Evolutionary conservation across 2,888 invertebrate genomes (phyloP).

Genomic region (Nemotelus nigrinus): DNA sequence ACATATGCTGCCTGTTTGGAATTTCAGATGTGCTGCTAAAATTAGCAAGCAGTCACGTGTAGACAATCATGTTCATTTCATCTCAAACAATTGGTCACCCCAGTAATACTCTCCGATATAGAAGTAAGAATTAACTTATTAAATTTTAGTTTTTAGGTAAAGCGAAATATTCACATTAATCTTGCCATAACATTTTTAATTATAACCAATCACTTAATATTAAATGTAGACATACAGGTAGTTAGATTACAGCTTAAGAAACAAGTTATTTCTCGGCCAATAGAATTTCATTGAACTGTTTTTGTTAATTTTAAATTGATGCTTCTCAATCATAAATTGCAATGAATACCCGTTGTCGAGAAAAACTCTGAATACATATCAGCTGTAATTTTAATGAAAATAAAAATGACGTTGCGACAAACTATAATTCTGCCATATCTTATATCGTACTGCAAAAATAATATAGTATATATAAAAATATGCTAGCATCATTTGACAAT

Average conservation of each 20-base stretch:
- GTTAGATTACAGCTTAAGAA: neutral
- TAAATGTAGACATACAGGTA: neutral
- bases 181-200: constrained; percentile 49
- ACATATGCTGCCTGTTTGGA: no score
- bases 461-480: no score
- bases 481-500: no score
- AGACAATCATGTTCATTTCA: no score
- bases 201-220: neutral
- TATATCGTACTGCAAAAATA: no score
- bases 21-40: no score
- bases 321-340: constrained; percentile 34
- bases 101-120: no score
- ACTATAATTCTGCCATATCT: no score
- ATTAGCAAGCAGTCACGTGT: no score
- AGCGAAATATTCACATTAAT: constrained; percentile 47
- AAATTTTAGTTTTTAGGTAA: constrained; percentile 34
- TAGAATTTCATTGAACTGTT: constrained; percentile 59
- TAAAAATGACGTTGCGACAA: no score
- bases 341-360: constrained; percentile 62
- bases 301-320: neutral
- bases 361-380: constrained; percentile 50
- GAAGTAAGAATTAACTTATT: constrained; percentile 46
- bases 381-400: no score
- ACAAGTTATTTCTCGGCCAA: constrained; percentile 58
- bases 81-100: no score